Percentiles rank a stretch among this genome's conserved stretches.
Conservation (phyloP, 2,888 invertebrate genomes). For the Eristalinus sepulchralis region DNA sequence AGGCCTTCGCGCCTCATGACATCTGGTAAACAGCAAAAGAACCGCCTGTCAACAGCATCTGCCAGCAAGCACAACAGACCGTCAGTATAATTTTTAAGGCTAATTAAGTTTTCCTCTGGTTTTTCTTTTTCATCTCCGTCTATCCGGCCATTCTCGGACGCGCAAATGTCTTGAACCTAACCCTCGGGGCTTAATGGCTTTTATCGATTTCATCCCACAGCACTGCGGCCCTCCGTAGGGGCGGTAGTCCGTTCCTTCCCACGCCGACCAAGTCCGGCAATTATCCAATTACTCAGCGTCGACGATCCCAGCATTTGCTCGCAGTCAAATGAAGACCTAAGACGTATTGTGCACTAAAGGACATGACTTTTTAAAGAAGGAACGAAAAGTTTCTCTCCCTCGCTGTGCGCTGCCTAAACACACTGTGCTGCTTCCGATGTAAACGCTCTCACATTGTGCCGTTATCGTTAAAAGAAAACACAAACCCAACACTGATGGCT, state of each 20-base stretch:
- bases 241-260: neutral
- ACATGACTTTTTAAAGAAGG: constrained; percentile 21
- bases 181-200: neutral
- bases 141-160: neutral
- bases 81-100: neutral
- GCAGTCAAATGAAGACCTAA: neutral
- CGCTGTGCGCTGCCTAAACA: constrained; percentile 3
- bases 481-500: neutral
- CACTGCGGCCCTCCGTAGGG: neutral
- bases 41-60: neutral
- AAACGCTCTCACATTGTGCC: neutral
- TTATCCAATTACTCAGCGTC: constrained; percentile 63
- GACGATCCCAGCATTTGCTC: neutral
- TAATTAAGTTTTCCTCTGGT: neutral
- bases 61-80: neutral
- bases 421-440: constrained; percentile 1
- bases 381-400: neutral
- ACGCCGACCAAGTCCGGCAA: constrained; percentile 5
- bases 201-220: neutral
- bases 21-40: neutral
- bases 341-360: constrained; percentile 24
- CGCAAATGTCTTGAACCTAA: neutral
- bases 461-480: constrained; percentile 50
- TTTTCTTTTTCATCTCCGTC: neutral
- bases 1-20: neutral